Evolutionary conservation across 2,797 vertebrate genomes (phyloP).

Genomic region (Lacerta viridis): DNA sequence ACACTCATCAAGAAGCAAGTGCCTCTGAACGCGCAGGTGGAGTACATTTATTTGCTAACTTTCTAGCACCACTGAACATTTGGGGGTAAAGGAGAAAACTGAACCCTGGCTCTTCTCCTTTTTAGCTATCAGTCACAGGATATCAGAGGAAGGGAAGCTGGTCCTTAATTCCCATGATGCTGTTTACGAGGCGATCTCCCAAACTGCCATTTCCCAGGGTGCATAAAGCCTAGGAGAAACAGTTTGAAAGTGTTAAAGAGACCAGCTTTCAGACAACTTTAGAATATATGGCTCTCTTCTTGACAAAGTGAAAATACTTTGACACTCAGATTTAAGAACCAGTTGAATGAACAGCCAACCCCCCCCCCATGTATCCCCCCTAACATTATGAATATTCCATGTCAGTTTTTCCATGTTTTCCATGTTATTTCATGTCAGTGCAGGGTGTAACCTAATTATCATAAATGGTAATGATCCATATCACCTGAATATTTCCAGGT

Average conservation of each 20-base stretch:
- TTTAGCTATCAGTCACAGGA: background rate
- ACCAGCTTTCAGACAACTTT: background rate
- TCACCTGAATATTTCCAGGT: background rate
- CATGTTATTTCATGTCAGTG: background rate
- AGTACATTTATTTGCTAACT: background rate
- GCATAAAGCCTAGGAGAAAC: background rate
- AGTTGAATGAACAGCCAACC: constrained; percentile 33
- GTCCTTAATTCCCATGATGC: background rate
- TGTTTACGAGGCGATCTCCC: background rate
- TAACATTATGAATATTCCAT: no score
- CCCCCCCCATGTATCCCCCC: accelerated
- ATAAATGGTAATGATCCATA: background rate
- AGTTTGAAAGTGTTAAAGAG: background rate
- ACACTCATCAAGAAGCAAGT: background rate
- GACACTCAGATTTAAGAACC: background rate
- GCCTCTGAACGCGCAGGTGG: background rate
- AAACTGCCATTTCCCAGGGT: background rate
- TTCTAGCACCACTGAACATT: background rate
- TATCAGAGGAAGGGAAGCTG: background rate
- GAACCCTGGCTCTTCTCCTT: background rate
- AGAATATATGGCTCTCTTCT: background rate
- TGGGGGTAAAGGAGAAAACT: background rate
- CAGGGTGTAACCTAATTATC: background rate
- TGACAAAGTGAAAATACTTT: constrained; percentile 42
- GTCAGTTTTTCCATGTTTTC: no score